Evolutionary conservation across 2,113 vertebrate genomes (phyloP), one percentile per base, ranked within the genome.

Genomic region (Etheostoma spectabile): DNA sequence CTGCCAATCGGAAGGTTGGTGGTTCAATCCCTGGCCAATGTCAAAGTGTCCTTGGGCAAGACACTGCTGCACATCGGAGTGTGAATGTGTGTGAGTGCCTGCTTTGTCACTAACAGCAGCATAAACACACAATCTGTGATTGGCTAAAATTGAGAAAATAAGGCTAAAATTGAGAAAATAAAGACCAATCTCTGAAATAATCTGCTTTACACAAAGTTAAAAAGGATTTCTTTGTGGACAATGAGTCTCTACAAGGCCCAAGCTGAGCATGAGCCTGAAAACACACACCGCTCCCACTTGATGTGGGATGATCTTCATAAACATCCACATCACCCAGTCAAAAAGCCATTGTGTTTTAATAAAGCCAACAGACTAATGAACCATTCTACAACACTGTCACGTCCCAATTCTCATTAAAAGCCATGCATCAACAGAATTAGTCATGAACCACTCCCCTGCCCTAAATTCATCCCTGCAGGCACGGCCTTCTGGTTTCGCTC

Each of bases 361-460:
- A 71, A 72, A 52, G 63, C 69, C 59, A 52, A 19, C n/a, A 51
- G 67, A 59, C 42, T 59, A 77, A 71, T 5, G 1, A 84, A 55
- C 69, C 30, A 42, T 57, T 66, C 49, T 30, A 45, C 35, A 87
- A 83, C 48, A 6, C 38, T 53, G 66, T 71, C 72, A 59, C 6
- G 0, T 78, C 71, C 83, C 70, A 69, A 68, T 71, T 77, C 74
- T 84, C 68, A 67, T 86, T 77, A 83, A 74, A 83, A 80, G 64
- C 38, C 53, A 76, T 83, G 84, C 88, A 64, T 88, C 76, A 87
- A 76, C 72, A 87, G 57, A 84, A 78, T 87, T 46, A 80, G 56
- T 51, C 80, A 67, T 59, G 74, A 83, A 75, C 83, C 92, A 77
- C 88, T 79, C 81, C 91, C 56, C 42, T 64, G 79, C 49, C 89